Base-by-base conservation (phyloP, 2,888 invertebrate genomes). In the Oscheius sp. region DNA sequence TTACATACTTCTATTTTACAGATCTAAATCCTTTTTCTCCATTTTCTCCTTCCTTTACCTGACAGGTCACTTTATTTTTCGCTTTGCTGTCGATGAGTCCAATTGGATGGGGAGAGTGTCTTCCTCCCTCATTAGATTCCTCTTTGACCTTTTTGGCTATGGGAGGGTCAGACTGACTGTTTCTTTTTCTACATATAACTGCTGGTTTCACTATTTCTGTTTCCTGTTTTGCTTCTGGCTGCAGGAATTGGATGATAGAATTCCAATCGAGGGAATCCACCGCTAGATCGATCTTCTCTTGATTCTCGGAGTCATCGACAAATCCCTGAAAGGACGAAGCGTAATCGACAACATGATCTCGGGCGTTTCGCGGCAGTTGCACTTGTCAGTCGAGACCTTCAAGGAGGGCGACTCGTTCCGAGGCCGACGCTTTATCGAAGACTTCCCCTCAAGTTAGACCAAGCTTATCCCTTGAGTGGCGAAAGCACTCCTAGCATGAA, bases 1-100 rank as follows among this genome's bases (percentile, higher is more conserved):
- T 68, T 67, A 33, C 72, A 77, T n/a, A 77, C 73, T 44, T 71
- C 68, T 24, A 73, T 44, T 36, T 68, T 26, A 50, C 77, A 77
- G n/a, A 61, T 33, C 74, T 72, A 49, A 36, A 63, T 33, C 33
- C 12, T 12, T 14, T 41, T 3, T 41, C 5, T n/a, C 12, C 17
- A 49, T 32, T n/a, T 26, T 47, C 0, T 17, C 12, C 20, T 6
- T 2, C 33, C 9, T 38, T 22, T 38, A 64, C 64, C 41, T 38
- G 41, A 24, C 64, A 64, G 6, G 51, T 64, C 14, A 64, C 64
- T 38, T 64, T 64, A 26, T 64, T 64, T 30, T 51, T 64, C 24
- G 64, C 64, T 26, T 64, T 64, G 51, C 64, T 51, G 41, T 51
- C 51, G 8, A 64, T 51, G n/a, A 51, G 28, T 28, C 62, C 62